A percentile compares a stretch with the other conserved stretches of the same genome.
These are phyloP conservation scores for Microtus agrestis DNA, from an alignment of 2,797 vertebrate genomes.

Conservation along the genomic window DNA sequence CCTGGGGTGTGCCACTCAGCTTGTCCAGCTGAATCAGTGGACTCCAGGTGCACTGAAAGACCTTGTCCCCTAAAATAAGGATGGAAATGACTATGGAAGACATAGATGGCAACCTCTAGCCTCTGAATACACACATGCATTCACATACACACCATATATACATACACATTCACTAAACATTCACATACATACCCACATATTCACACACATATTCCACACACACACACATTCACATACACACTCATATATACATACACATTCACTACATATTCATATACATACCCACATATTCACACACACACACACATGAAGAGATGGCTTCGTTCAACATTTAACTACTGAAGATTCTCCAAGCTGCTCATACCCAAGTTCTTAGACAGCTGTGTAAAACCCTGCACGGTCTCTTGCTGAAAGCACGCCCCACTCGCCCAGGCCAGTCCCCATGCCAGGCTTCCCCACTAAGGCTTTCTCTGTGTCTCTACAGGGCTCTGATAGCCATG, in stretches of 20 bases:
- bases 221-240: neutral
- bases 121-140: neutral
- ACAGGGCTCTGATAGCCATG: fast-evolving
- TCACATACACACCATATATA: too few species aligned
- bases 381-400: fast-evolving
- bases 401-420: neutral
- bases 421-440: fast-evolving
- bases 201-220: neutral
- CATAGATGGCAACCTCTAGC: neutral
- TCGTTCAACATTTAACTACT: too few species aligned
- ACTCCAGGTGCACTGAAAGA: neutral
- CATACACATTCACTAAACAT: too few species aligned
- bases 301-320: neutral
- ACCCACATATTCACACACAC: neutral
- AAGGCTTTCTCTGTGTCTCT: neutral
- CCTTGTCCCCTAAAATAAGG: neutral
- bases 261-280: neutral
- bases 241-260: too few species aligned
- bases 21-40: neutral
- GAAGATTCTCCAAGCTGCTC: neutral
- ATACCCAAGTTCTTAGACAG: neutral
- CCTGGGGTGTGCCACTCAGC: neutral
- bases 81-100: neutral
- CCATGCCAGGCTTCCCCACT: neutral
- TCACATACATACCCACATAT: neutral